Percentiles rank a stretch among this genome's conserved stretches.
Conservation (phyloP, 1,140 invertebrate species). For the Trichomalopsis sarcophagae region DNA sequence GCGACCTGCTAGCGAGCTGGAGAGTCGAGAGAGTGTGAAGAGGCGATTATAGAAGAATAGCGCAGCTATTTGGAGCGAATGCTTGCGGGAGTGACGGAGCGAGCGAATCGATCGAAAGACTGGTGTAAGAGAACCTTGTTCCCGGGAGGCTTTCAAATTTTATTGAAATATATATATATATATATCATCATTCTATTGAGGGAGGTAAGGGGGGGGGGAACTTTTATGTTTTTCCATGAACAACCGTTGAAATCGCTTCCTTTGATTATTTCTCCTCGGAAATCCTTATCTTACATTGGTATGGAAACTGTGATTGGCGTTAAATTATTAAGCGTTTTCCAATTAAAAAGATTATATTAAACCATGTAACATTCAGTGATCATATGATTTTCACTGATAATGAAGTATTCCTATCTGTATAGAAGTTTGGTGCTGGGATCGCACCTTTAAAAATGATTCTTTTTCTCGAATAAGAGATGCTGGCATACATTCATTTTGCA, state of each 20-base stretch:
- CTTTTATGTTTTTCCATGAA: too few species aligned
- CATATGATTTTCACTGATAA: background rate
- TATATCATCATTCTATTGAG: background rate
- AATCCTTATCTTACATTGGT: constrained; percentile 31
- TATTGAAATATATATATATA: background rate
- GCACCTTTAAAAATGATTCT: background rate
- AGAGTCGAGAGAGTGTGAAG: background rate
- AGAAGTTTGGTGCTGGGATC: background rate
- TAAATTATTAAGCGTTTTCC: background rate
- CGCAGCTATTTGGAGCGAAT: constrained; percentile 13
- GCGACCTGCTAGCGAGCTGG: too few species aligned
- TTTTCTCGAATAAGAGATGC: background rate
- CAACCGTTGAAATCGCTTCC: background rate
- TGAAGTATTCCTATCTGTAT: too few species aligned
- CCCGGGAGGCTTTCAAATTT: background rate
- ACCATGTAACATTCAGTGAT: background rate
- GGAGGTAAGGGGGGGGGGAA: too few species aligned
- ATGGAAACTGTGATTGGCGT: background rate
- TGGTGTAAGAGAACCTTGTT: background rate
- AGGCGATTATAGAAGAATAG: background rate
- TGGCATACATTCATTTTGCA: background rate
- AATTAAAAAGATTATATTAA: background rate
- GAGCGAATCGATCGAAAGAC: constrained; percentile 16
- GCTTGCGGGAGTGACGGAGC: background rate
- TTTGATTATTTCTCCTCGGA: background rate